Conservation (phyloP, 2,113 vertebrate genomes). For the Neotoma lepida region DNA sequence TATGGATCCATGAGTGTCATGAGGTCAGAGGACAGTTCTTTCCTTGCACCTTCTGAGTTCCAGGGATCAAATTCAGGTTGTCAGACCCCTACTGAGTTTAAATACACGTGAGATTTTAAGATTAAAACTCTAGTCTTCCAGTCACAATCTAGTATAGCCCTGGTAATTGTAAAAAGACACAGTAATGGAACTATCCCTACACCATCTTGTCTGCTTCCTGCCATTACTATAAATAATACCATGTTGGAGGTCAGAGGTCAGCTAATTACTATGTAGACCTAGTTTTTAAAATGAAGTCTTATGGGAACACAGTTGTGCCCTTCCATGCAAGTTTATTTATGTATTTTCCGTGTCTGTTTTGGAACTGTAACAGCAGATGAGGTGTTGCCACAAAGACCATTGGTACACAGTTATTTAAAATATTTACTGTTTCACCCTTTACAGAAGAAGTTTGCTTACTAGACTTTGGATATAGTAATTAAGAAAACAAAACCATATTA, state of each 20-base stretch:
- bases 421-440: background rate
- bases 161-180: background rate
- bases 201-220: background rate
- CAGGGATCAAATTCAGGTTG: background rate
- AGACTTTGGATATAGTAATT: constrained; percentile 11
- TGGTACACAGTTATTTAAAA: background rate
- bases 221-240: background rate
- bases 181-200: background rate
- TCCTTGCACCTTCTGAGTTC: background rate
- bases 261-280: background rate
- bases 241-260: background rate
- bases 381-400: background rate
- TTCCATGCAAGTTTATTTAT: background rate
- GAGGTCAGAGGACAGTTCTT: background rate
- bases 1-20: background rate
- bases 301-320: background rate
- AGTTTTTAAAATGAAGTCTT: background rate
- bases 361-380: background rate
- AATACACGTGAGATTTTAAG: background rate
- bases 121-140: constrained; percentile 26
- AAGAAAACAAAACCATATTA: background rate
- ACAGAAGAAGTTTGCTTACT: background rate
- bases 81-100: background rate
- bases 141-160: constrained; percentile 12
- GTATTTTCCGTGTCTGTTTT: background rate